Percentiles rank a stretch among this genome's conserved stretches.
Conservation (phyloP, 2,113 vertebrate genomes). For the Anseranas semipalmata region DNA sequence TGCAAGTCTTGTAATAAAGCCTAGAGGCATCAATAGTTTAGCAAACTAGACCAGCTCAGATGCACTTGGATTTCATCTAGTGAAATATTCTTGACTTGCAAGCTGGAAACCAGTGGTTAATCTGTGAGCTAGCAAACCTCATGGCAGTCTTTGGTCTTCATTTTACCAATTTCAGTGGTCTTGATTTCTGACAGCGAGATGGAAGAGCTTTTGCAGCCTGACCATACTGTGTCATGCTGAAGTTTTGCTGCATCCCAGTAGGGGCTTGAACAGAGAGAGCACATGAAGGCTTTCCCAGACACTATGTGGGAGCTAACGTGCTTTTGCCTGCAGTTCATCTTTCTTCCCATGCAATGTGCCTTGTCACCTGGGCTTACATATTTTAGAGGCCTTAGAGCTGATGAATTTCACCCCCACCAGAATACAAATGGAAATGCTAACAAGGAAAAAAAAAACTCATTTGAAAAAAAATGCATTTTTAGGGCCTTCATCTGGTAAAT, state of each 20-base stretch:
- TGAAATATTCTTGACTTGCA: not conserved
- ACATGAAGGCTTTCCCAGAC: not conserved
- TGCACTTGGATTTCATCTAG: not conserved
- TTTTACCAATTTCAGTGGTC: not conserved
- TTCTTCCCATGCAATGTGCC: accelerated
- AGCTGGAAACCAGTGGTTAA: not conserved
- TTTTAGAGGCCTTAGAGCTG: not conserved
- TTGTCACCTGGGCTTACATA: not conserved
- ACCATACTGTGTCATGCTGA: accelerated
- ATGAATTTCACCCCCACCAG: not conserved
- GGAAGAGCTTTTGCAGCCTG: not conserved
- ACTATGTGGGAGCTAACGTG: accelerated
- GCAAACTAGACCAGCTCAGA: not conserved
- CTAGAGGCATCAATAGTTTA: accelerated
- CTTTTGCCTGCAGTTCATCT: not conserved
- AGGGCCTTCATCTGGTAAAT: conserved; percentile 18
- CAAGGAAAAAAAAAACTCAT: not conserved
- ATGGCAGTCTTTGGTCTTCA: not conserved
- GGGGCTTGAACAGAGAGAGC: not conserved
- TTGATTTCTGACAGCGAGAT: not conserved
- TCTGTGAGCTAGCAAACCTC: not conserved
- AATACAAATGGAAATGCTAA: conserved; percentile 25
- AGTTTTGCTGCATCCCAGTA: not conserved
- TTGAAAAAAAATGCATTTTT: conserved; percentile 26
- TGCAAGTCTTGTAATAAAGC: not conserved